phyloP scores from a whole-genome alignment of 2,113 vertebrate genomes.

The Poecile atricapillus region DNA sequence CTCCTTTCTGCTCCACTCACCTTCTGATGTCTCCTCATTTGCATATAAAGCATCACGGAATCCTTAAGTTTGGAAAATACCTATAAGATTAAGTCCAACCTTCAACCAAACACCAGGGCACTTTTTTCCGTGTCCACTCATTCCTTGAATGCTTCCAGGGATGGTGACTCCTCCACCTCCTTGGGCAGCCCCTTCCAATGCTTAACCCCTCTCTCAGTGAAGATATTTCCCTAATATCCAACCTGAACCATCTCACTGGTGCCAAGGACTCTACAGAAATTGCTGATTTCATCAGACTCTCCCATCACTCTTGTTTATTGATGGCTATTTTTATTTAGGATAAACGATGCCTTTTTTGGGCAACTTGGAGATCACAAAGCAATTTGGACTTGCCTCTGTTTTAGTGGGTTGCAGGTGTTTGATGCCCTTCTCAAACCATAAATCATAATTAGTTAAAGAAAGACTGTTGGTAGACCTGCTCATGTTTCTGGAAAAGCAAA shows the following conservation, averaged over 20 bases:
- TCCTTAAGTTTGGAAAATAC: not conserved
- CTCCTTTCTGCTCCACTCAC: not conserved
- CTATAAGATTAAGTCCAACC: not conserved
- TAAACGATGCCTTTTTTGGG: accelerated
- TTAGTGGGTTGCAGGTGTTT: not conserved
- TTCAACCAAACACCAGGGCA: not conserved
- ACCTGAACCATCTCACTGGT: not conserved
- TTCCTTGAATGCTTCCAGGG: not conserved
- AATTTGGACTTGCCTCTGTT: accelerated
- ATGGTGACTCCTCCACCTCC: not conserved
- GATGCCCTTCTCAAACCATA: not conserved
- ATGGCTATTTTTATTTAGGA: not conserved
- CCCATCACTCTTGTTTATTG: not conserved
- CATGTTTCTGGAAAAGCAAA: not conserved
- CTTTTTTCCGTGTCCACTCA: not conserved
- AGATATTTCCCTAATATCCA: not conserved
- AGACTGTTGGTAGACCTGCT: not conserved
- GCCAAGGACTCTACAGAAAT: not conserved
- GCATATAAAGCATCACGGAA: not conserved
- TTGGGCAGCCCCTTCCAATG: not conserved
- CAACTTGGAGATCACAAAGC: not conserved
- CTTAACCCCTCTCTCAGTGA: not conserved
- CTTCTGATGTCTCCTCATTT: not conserved
- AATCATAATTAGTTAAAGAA: not conserved
- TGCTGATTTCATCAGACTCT: not conserved